Percentiles rank a stretch among this genome's conserved stretches.
Conservation (phyloP, 2,888 invertebrate genomes). For the Lagria hirta region DNA sequence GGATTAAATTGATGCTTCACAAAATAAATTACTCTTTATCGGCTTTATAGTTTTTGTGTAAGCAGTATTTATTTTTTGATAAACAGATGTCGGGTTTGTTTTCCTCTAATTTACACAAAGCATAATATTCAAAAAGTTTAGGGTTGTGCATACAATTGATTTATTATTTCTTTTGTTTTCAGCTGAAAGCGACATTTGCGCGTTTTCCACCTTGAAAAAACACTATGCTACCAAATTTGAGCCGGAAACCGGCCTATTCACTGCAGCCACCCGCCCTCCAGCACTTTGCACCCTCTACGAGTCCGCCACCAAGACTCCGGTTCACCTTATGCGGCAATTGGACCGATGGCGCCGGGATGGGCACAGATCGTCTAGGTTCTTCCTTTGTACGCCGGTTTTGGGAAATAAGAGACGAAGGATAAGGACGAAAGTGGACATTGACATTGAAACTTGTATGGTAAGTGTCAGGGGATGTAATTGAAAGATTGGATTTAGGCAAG, state of each 20-base stretch:
- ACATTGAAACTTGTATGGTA: constrained; percentile 87
- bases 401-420: constrained; percentile 70
- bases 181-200: constrained; percentile 91
- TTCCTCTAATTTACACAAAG: not conserved
- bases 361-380: constrained; percentile 66
- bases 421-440: constrained; percentile 71
- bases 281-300: constrained; percentile 78
- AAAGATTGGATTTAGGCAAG: no score
- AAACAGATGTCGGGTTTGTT: no score
- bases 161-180: constrained; percentile 55
- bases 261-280: constrained; percentile 70
- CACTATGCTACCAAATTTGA: constrained; percentile 74
- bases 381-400: constrained; percentile 80
- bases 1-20: no score
- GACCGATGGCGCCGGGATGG: constrained; percentile 68
- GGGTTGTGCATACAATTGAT: no score
- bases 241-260: constrained; percentile 74
- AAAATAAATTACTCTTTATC: no score
- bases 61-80: no score
- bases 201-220: constrained; percentile 77
- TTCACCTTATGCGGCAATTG: constrained; percentile 66
- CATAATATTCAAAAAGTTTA: no score
- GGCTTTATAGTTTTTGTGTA: no score
- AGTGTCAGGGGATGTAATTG: no score
- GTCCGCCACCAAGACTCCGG: constrained; percentile 68